These are phyloP conservation scores for Sylvicola cinctus DNA, from an alignment of 2,888 invertebrate species.

Conservation along the genomic window DNA sequence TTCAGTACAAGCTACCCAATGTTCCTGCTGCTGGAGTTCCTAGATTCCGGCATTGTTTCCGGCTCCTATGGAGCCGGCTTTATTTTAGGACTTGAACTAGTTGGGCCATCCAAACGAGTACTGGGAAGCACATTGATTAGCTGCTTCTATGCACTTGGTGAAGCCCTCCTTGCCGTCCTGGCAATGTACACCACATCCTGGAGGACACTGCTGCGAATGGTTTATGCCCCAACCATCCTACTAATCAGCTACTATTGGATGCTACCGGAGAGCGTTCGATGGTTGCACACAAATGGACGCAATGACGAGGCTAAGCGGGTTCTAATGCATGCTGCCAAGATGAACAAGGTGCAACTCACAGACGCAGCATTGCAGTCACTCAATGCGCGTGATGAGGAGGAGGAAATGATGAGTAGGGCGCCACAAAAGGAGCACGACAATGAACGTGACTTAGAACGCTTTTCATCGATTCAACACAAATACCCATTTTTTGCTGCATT, in stretches of 20 bases:
- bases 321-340: constrained; percentile 34
- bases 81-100: constrained; percentile 57
- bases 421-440: background rate
- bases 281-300: constrained; percentile 44
- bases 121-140: constrained; percentile 49
- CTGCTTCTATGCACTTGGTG: constrained; percentile 48
- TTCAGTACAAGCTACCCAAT: constrained; percentile 46
- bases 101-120: constrained; percentile 50
- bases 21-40: constrained; percentile 43
- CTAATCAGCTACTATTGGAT: constrained; percentile 45
- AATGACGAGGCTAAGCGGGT: constrained; percentile 33
- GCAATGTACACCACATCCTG: constrained; percentile 48
- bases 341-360: constrained; percentile 27
- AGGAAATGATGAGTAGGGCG: constrained; percentile 2
- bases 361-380: constrained; percentile 14
- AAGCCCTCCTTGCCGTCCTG: constrained; percentile 39
- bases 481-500: constrained; percentile 5
- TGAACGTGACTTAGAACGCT: background rate
- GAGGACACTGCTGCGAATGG: constrained; percentile 38
- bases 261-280: constrained; percentile 51
- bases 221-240: constrained; percentile 45
- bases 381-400: constrained; percentile 14
- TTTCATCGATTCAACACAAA: background rate
- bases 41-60: constrained; percentile 47
- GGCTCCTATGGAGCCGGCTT: constrained; percentile 53